Conservation (phyloP, 2,888 invertebrate species). For the Morpho deidamia region DNA sequence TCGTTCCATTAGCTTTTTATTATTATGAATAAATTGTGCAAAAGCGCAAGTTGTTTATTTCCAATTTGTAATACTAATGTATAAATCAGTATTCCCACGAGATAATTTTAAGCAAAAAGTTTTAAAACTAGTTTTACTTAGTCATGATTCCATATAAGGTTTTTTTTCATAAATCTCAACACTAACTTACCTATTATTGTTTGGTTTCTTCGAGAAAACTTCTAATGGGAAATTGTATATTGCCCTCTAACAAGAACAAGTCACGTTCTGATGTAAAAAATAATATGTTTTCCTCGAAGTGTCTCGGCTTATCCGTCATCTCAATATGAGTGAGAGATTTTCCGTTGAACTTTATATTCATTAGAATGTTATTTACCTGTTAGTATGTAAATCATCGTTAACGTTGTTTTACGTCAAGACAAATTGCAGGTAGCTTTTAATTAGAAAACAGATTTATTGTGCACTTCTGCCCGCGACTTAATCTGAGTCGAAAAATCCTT, state of each 20-base stretch:
- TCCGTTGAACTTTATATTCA: slow-evolving; percentile 17
- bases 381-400: background rate
- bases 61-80: background rate
- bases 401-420: background rate
- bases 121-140: background rate
- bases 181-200: slow-evolving; percentile 2
- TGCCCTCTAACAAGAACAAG: slow-evolving; percentile 25
- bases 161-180: slow-evolving; percentile 13
- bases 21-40: background rate
- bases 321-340: slow-evolving; percentile 18
- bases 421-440: too few relatives aligned
- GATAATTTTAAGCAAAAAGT: background rate
- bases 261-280: slow-evolving; percentile 29
- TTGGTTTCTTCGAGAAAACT: slow-evolving; percentile 28
- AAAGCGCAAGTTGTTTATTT: background rate
- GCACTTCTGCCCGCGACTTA: too few relatives aligned
- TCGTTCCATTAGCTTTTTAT: too few relatives aligned
- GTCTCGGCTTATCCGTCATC: slow-evolving; percentile 18
- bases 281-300: slow-evolving; percentile 23
- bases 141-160: slow-evolving; percentile 11
- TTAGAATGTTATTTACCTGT: slow-evolving; percentile 17
- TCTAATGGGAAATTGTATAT: slow-evolving; percentile 30
- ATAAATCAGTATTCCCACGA: background rate
- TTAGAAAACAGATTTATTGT: too few relatives aligned
- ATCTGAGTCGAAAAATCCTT: too few relatives aligned